Evolutionary conservation across 1,140 invertebrate genomes (phyloP).

Genomic region (Stegodyphus dumicola): DNA sequence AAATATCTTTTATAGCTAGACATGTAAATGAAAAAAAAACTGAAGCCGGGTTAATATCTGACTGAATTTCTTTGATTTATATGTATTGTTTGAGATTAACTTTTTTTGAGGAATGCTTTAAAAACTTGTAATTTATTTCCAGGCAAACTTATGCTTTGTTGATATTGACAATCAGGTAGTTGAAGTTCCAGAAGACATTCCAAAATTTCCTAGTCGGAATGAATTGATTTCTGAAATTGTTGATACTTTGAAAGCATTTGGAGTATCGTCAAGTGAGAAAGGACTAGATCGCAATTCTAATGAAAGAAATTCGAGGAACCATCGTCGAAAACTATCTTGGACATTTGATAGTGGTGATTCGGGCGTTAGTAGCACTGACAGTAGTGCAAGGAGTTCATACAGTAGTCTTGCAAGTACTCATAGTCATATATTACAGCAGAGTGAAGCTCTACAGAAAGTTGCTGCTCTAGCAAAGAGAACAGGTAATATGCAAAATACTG

Average conservation of each 20-base stretch:
- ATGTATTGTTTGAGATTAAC: no score
- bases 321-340: slow-evolving; percentile 58
- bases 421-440: slow-evolving; percentile 70
- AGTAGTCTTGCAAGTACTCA: slow-evolving; percentile 60
- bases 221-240: slow-evolving; percentile 89
- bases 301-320: slow-evolving; percentile 49
- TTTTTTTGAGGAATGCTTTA: not conserved
- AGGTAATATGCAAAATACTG: not conserved
- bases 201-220: slow-evolving; percentile 87
- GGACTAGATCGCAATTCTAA: slow-evolving; percentile 57
- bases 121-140: slow-evolving; percentile 6
- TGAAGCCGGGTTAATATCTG: not conserved
- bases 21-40: no score
- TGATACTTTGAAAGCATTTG: slow-evolving; percentile 77
- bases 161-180: slow-evolving; percentile 93
- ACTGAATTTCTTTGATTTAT: not conserved
- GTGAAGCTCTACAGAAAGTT: slow-evolving; percentile 80
- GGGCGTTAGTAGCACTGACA: slow-evolving; percentile 56
- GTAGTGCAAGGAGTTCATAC: slow-evolving; percentile 61
- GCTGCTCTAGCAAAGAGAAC: slow-evolving; percentile 81
- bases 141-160: slow-evolving; percentile 93
- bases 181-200: slow-evolving; percentile 95
- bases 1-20: no score
- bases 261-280: slow-evolving; percentile 30
- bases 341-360: slow-evolving; percentile 59